Base-by-base conservation (phyloP, 2,888 invertebrate genomes). In the Spodoptera exigua region DNA sequence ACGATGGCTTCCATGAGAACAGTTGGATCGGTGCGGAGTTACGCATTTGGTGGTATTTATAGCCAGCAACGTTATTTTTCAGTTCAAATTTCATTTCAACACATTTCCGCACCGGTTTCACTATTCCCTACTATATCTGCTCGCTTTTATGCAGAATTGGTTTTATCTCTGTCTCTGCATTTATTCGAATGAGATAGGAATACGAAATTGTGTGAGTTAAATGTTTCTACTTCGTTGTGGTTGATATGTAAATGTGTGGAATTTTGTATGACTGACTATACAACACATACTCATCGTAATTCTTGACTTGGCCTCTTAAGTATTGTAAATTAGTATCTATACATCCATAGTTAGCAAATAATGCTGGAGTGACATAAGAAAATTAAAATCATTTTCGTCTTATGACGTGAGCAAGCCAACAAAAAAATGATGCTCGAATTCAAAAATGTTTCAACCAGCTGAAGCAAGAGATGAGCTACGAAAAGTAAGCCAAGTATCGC, bases 141-240 rank as follows among this genome's bases (percentile, higher is more conserved):
- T 79, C 79, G 78, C 83, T 85, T 86, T 83, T 85, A 75, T 84
- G 78, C 88, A 89, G 85, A 86, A 87, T 87, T 81, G 78, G 82
- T 85, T 82, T 83, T 82, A 81, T 84, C 79, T 77, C 75, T 78
- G 84, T 92, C 93, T 92, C 90, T 85, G 93, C 93, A 94, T 94
- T 94, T 94, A 93, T 89, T 86, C 82, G 86, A 90, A 87, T 87
- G 91, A 90, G 92, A 90, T 84, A 83, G 79, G 81, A 79, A 84
- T 82, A 84, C 74, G 70, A 81, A 83, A 83, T 87, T 86, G 83
- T 88, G 83, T 82, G 80, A 69, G 61, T 70, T 78, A 79, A 78
- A 74, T 74, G 75, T 73, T 72, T 75, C 70, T 73, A 77, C 62
- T 71, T 80, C 68, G 62, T 64, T 69, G 41, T 53, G 61, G 46